phyloP scores from a whole-genome alignment of 2,888 invertebrate genomes.

The Thalpophila matura region DNA sequence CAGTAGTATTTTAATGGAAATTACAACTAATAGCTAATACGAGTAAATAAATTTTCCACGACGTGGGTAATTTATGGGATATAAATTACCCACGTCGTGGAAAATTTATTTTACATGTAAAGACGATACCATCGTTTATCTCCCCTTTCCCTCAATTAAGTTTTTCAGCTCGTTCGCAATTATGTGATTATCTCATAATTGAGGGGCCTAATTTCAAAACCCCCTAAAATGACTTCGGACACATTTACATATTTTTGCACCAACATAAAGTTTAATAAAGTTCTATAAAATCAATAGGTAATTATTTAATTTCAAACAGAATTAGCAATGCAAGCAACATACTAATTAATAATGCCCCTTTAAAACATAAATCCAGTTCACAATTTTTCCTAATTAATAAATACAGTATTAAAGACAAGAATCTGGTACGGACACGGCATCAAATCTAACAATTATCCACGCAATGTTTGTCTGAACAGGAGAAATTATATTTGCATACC shows the following conservation, averaged over 20 bases:
- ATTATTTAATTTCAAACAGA: no score
- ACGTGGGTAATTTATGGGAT: slow-evolving; percentile 11
- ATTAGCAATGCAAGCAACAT: no score
- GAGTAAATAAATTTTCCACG: slow-evolving; percentile 20
- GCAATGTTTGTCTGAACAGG: slow-evolving; percentile 43
- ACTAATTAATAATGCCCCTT: no score
- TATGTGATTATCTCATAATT: slow-evolving; percentile 15
- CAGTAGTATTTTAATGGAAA: slow-evolving; percentile 19
- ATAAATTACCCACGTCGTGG: no score
- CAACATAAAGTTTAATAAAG: no score
- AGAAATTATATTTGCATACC: slow-evolving; percentile 64
- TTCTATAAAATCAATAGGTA: no score
- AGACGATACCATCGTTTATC: slow-evolving; percentile 9
- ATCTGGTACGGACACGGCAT: not conserved
- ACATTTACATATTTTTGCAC: no score
- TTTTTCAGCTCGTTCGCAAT: slow-evolving; percentile 19
- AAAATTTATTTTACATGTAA: slow-evolving; percentile 13
- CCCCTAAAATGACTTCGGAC: no score
- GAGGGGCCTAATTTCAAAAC: not conserved
- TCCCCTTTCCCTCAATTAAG: slow-evolving; percentile 34
- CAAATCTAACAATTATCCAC: slow-evolving; percentile 31
- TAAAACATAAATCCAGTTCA: not conserved
- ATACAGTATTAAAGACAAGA: slow-evolving; percentile 1
- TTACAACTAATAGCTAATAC: slow-evolving; percentile 11
- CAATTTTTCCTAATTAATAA: not conserved